Base-by-base conservation (phyloP, 2,888 invertebrate species). In the Eristalis intricaria region DNA sequence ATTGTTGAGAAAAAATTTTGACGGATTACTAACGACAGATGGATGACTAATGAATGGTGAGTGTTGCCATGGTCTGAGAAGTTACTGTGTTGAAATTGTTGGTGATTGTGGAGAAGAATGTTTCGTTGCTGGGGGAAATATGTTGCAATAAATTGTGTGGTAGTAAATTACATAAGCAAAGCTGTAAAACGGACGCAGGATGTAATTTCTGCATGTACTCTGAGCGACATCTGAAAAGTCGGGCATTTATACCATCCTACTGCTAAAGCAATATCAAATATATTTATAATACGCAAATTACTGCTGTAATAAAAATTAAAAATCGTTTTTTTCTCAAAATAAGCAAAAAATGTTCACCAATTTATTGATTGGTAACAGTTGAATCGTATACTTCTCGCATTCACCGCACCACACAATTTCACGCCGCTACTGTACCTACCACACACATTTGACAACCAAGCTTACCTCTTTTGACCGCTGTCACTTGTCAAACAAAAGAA, bases 401-500 rank as follows among this genome's bases (percentile, higher is more conserved):
- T 11, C 4, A 13, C 7, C 64, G 0, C 5, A 1, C 29, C 8
- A 15, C n/a, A 23, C 4, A 8, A 29, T 22, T 68, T 68, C n/a
- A 29, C 7, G 11, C 13, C 77, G 7, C 40, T 61, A 77, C 71
- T 74, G 84, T 70, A 3, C 0, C 0, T 8, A 0, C 4, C 32
- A 32, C 32, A 10, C 8, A 32, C 32, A 15, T 60, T 40, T 84
- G 79, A 65, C 84, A 84, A 8, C 15, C n/a, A 40, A 22, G 32
- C 65, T 29, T 23, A 32, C 11, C 50, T 32, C 22, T 38, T 79
- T 22, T 23, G 64, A 50, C 32, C n/a, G 68, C 58, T 81, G 85
- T 81, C 85, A 68, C 1, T 80, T 79, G 64, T 80, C 84, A 76
- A 50, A 79, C 69, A 84, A 81, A 22, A 13, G 68, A 58, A 64